Conservation (phyloP, 1,140 invertebrate species). For the Chrysopa pallens region DNA sequence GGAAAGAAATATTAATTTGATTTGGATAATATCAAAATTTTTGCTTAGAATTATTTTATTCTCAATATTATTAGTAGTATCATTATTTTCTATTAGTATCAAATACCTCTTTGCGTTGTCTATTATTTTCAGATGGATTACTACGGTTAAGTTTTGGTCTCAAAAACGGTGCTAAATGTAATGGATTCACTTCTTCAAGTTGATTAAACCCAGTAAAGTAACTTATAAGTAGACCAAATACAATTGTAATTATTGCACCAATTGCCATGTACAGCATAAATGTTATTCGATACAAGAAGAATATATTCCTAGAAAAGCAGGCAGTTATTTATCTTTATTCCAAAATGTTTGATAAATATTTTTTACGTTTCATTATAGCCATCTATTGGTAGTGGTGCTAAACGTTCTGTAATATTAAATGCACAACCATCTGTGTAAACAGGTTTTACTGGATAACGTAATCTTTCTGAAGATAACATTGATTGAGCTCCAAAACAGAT, state of each 20-base stretch:
- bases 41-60: too few relatives aligned
- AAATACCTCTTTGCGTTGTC: neutral
- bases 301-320: neutral
- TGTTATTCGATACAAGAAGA: neutral
- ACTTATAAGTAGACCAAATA: conserved; percentile 44
- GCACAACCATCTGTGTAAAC: neutral
- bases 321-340: too few relatives aligned
- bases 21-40: too few relatives aligned
- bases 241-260: conserved; percentile 54
- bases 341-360: too few relatives aligned
- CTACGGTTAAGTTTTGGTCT: neutral
- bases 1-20: too few relatives aligned
- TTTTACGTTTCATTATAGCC: too few relatives aligned
- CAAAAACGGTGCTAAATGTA: neutral
- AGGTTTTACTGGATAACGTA: neutral
- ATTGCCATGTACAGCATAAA: conserved; percentile 45
- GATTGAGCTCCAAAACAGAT: neutral
- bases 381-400: neutral
- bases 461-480: neutral
- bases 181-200: neutral
- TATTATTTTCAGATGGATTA: neutral
- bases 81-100: too few relatives aligned
- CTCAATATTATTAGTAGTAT: too few relatives aligned
- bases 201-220: conserved; percentile 9
- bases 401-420: neutral